These are phyloP conservation scores for Cranoglanis bouderius DNA, from an alignment of 2,113 vertebrate genomes.

Conservation along the genomic window DNA sequence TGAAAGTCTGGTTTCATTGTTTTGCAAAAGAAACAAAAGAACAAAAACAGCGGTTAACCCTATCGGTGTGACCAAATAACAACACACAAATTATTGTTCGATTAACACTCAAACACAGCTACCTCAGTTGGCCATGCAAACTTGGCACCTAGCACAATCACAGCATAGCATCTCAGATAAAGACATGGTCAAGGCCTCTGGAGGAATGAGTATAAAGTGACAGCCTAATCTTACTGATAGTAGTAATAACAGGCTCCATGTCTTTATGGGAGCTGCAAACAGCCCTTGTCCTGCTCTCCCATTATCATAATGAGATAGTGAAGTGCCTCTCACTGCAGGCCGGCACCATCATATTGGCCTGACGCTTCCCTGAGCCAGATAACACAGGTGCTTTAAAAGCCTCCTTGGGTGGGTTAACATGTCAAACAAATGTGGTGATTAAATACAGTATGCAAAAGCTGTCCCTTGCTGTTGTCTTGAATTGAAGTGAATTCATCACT, in stretches of 20 bases:
- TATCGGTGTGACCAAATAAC: conserved; percentile 2
- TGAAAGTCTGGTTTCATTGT: not conserved
- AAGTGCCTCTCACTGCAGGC: conserved; percentile 14
- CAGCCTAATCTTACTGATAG: conserved; percentile 37
- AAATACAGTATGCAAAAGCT: not conserved
- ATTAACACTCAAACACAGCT: not conserved
- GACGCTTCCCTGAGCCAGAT: conserved; percentile 10
- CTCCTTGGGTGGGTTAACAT: not conserved
- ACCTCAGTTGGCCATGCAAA: conserved; percentile 8
- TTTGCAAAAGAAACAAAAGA: not conserved
- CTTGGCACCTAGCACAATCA: not conserved
- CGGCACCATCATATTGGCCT: not conserved
- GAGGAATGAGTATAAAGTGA: conserved; percentile 12
- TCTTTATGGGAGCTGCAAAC: conserved; percentile 34
- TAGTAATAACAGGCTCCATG: not conserved
- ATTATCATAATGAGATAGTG: conserved; percentile 50
- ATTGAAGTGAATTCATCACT: not conserved
- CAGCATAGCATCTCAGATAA: conserved; percentile 15
- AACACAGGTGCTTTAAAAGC: not conserved
- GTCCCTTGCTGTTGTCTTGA: not conserved
- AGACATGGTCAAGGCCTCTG: conserved; percentile 40
- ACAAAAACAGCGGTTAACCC: not conserved
- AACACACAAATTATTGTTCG: not conserved
- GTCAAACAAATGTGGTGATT: not conserved
- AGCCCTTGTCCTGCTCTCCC: conserved; percentile 3